Evolutionary conservation across 2,888 invertebrate species (phyloP), one percentile per base, ranked within the genome.

Genomic region (Euclidia mi): DNA sequence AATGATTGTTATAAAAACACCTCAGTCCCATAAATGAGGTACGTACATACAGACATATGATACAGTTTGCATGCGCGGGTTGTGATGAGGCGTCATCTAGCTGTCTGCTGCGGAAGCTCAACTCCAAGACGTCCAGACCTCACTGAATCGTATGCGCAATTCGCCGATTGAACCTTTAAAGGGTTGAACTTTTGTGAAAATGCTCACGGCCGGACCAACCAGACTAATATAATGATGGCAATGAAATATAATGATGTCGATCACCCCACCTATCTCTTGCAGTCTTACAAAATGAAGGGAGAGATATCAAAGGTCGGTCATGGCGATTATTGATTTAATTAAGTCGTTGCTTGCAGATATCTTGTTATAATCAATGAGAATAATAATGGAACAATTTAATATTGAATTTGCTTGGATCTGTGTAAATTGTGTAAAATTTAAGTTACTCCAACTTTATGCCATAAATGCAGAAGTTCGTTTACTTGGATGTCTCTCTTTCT

Each of bases 111-210:
- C 81, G 85, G 87, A 87, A 79, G 71, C 77, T 73, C 65, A 52
- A 67, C 60, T 57, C 58, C 47, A 68, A 71, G 74, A 71, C 73
- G 76, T 80, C 79, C 79, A 78, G 73, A 82, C 84, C 80, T 83
- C 88, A 85, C 87, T 87, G 85, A 84, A 79, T 83, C 78, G 79
- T 82, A 83, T 85, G 88, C 85, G 78, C 88, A 85, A 87, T 88
- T 87, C 87, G 80, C 74, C 76, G 64, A 82, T 81, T 73, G 73
- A 78, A 81, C 81, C 78, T 79, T 69, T 72, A 72, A 40, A 60
- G 70, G 79, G 69, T 65, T 69, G 73, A 65, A 74, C 80, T 77
- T 77, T 82, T 81, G 80, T 81, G 73, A 75, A 74, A 77, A 77
- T 71, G 67, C 75, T 76, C 56, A 58, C 49, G 44, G 71, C 48